phyloP scores from a whole-genome alignment of 1,140 invertebrate genomes.

The Rhopalosiphum padi region DNA sequence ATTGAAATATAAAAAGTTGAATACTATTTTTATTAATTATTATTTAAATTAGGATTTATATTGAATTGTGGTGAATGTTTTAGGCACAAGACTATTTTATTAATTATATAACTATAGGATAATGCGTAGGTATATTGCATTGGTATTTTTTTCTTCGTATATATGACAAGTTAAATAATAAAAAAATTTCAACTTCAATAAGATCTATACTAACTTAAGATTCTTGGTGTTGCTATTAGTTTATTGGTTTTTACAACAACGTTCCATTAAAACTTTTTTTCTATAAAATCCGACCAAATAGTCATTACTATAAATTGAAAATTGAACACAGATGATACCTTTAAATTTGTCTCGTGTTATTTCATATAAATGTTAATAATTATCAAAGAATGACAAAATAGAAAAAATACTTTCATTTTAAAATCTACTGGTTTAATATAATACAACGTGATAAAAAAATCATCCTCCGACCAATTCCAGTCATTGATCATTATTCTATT shows the following conservation, averaged over 20 bases:
- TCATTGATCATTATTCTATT: not conserved
- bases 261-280: not conserved
- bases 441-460: not conserved
- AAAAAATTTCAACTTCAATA: no score
- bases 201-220: not conserved
- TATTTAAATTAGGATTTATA: no score
- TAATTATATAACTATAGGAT: not conserved
- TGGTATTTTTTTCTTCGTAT: not conserved
- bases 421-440: not conserved
- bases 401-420: no score
- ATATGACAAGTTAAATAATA: no score
- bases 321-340: not conserved
- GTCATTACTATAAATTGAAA: not conserved
- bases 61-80: no score
- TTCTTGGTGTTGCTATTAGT: not conserved
- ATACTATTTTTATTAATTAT: no score
- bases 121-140: not conserved
- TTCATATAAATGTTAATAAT: not conserved
- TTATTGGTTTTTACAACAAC: not conserved
- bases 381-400: not conserved
- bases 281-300: not conserved
- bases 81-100: not conserved
- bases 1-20: no score
- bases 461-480: not conserved
- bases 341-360: not conserved